Base-by-base conservation (phyloP, 1,140 invertebrate species). In the Eriocheir sinensis region DNA sequence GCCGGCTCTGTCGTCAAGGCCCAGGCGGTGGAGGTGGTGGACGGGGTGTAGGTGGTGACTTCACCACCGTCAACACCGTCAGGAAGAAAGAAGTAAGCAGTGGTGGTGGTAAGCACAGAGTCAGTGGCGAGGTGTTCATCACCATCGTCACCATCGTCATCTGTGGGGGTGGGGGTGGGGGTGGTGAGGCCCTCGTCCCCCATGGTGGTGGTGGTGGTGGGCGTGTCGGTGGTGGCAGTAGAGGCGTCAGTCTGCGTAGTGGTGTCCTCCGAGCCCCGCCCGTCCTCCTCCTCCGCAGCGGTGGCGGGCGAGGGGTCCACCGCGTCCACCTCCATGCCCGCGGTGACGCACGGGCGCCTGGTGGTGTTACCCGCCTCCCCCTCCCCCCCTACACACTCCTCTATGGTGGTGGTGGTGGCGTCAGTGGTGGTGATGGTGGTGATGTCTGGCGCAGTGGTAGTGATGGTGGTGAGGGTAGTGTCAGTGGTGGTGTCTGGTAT, bases 221-320 rank as follows among this genome's bases (percentile, higher is more conserved):
- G 2, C 2, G 60, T 72, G 60, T 21, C n/a, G 27, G 60, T 72
- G 60, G 60, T n/a, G 60, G n/a, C 4, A 60, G 15, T n/a, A 9
- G 41, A 32, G 3, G 48, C 32, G 40, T 53, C 44, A 48, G 41
- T 72, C 36, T 40, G 12, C 27, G 81, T 53, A 8, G 34, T n/a
- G 38, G 32, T 85, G 9, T 60, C 17, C 8, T 15, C 30, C 6
- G 72, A 4, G 27, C 17, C 27, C 15, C 3, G 8, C 27, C 6
- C 38, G n/a, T 36, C n/a, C 3, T 1, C 32, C 53, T 72, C 12
- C 17, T 80, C 91, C 53, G n/a, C 36, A 1, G 60, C 30, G 27
- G 60, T 40, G 15, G 27, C 30, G 21, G 91, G 91, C 15, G 79
- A 83, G 30, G 36, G 79, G 40, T 92, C 91, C 34, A 92, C 91